These are phyloP conservation scores for Scaptomyza cyrtandrae DNA, from an alignment of 2,888 invertebrate genomes.

Conservation along the genomic window DNA sequence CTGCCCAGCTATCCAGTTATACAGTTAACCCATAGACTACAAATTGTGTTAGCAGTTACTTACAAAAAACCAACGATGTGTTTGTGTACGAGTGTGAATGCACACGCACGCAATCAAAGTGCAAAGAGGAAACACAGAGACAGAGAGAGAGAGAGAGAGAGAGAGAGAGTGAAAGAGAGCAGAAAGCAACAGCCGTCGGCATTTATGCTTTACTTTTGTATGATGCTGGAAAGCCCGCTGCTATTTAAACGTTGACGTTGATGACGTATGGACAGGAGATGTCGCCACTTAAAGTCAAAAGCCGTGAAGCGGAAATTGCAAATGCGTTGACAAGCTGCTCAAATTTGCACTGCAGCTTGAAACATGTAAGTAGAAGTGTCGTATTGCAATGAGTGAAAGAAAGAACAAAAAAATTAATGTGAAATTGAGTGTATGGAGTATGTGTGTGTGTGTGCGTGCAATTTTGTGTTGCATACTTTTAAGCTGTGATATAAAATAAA, in stretches of 20 bases:
- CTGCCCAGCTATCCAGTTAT: conserved; percentile 48
- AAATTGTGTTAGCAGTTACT: conserved; percentile 62
- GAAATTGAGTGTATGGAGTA: conserved; percentile 11
- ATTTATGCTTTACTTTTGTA: conserved; percentile 30
- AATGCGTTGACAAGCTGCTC: conserved; percentile 52
- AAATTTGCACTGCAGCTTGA: conserved; percentile 30
- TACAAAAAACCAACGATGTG: conserved; percentile 12
- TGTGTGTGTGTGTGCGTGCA: conserved; percentile 16
- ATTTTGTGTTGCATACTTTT: conserved; percentile 63
- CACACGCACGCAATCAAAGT: conserved; percentile 60
- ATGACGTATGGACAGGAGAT: conserved; percentile 55
- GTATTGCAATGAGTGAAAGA: conserved; percentile 30
- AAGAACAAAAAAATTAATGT: neutral
- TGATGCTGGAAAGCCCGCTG: conserved; percentile 15
- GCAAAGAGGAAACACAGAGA: conserved; percentile 5
- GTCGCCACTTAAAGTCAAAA: conserved; percentile 61
- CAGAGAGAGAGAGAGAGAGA: neutral
- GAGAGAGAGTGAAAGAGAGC: conserved; percentile 3
- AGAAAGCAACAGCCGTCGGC: conserved; percentile 74
- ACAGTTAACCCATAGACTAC: conserved; percentile 59
- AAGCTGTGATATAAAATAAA: conserved; percentile 44
- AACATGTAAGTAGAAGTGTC: conserved; percentile 66
- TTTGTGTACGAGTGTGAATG: conserved; percentile 15
- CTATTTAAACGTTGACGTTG: conserved; percentile 48
- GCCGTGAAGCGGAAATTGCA: conserved; percentile 76